Evolutionary conservation across 2,797 vertebrate genomes (phyloP), one percentile per base, ranked within the genome.

Genomic region (Tiaroga cobitis): DNA sequence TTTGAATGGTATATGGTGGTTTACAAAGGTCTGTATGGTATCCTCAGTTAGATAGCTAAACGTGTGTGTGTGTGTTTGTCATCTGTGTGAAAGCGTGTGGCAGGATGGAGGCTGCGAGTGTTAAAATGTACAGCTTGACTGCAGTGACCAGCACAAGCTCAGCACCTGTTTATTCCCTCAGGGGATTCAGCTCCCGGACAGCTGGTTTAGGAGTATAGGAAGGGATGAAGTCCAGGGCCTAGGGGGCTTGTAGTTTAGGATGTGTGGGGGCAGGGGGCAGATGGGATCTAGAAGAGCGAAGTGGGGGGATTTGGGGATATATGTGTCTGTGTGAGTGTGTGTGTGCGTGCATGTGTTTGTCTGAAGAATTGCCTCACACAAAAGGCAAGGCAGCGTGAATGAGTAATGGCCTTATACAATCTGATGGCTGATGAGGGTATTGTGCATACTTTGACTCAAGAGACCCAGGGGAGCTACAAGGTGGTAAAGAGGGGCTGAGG

Each of bases 361-460:
- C 73, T 80, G 65, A 93, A 92, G 93, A 94, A 94, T 93, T 92
- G 92, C 92, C 87, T 90, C 89, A 90, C 91, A 95, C 93, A 95
- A 95, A 94, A 94, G 94, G 89, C 91, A 91, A 90, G 91, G 90
- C 87, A 88, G 86, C 79, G 90, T 93, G 92, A 94, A 94, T 93
- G 89, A 92, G 89, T 90, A 91, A 92, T 89, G 92, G 90, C 91
- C 91, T 90, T 85, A 78, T 89, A 90, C 91, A 92, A 94, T 93
- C 92, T 93, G 87, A 93, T 93, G 90, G 92, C 93, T 91, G 94
- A 94, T 93, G 93, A 93, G 93, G 90, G 93, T 92, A 94, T 94
- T 94, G 94, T 93, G 91, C 84, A 89, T 84, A 78, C 85, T 86
- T 43, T 86, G 85, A 91, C 92, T 92, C 90, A 88, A 86, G 90